Conservation (phyloP, 2,888 invertebrate species). For the Drosophila buzzatii region DNA sequence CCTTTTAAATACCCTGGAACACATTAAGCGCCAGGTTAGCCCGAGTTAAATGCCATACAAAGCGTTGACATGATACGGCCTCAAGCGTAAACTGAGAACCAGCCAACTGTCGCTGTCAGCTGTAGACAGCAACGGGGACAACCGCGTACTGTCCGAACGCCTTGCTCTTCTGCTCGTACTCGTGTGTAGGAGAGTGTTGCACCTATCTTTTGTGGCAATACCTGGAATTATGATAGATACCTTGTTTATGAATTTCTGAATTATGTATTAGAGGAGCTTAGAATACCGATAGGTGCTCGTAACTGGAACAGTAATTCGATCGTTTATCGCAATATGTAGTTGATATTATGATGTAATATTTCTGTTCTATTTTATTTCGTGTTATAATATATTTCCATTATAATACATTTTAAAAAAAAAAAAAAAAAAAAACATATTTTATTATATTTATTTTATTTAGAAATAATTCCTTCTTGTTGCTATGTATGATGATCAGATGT, state of each 20-base stretch:
- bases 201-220: slow-evolving; percentile 20
- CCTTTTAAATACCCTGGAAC: slow-evolving; percentile 59
- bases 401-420: too few relatives aligned
- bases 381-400: too few relatives aligned
- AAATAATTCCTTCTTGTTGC: too few relatives aligned
- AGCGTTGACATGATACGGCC: slow-evolving; percentile 71
- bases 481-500: too few relatives aligned
- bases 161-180: neutral
- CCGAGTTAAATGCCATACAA: slow-evolving; percentile 71
- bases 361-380: neutral
- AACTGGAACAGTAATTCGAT: neutral
- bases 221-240: slow-evolving; percentile 8
- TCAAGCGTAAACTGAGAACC: slow-evolving; percentile 43
- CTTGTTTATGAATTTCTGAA: neutral
- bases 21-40: slow-evolving; percentile 48
- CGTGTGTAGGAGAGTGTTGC: slow-evolving; percentile 20
- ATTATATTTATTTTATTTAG: too few relatives aligned
- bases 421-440: too few relatives aligned
- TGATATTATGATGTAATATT: neutral
- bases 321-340: neutral
- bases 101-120: slow-evolving; percentile 44
- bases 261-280: neutral
- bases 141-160: neutral
- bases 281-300: neutral
- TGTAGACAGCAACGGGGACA: slow-evolving; percentile 22